These are phyloP conservation scores for Cephus runcator DNA, from an alignment of 2,888 invertebrate species.

Conservation along the genomic window DNA sequence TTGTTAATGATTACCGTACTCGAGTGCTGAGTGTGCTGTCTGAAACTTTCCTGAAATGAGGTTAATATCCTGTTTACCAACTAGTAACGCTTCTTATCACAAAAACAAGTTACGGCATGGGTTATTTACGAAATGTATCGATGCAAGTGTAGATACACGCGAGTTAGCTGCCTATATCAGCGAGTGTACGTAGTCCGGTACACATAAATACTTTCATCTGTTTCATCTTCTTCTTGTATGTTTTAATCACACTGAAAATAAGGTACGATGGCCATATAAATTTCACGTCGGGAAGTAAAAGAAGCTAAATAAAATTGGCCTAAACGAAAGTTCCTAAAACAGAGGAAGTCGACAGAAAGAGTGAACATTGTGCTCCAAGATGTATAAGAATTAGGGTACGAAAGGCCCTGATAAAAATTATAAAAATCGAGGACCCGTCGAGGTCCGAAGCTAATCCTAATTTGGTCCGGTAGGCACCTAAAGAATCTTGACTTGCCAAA, in stretches of 20 bases:
- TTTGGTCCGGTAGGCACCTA: background rate
- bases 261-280: background rate
- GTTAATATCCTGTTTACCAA: conserved; percentile 52
- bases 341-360: background rate
- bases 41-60: conserved; percentile 31
- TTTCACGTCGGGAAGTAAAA: background rate
- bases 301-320: background rate
- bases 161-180: background rate
- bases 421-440: background rate
- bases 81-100: conserved; percentile 42
- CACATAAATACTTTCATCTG: background rate
- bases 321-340: background rate
- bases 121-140: conserved; percentile 36
- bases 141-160: conserved; percentile 32
- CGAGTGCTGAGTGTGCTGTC: background rate
- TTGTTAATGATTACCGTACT: background rate
- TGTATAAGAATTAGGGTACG: background rate
- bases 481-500: background rate
- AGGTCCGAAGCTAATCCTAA: background rate
- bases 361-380: background rate
- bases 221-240: too few species aligned
- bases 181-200: background rate
- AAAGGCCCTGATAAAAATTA: background rate
- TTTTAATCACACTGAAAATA: background rate
- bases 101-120: conserved; percentile 37